Evolutionary conservation across 2,888 invertebrate genomes (phyloP).

Genomic region (Tipula unca): DNA sequence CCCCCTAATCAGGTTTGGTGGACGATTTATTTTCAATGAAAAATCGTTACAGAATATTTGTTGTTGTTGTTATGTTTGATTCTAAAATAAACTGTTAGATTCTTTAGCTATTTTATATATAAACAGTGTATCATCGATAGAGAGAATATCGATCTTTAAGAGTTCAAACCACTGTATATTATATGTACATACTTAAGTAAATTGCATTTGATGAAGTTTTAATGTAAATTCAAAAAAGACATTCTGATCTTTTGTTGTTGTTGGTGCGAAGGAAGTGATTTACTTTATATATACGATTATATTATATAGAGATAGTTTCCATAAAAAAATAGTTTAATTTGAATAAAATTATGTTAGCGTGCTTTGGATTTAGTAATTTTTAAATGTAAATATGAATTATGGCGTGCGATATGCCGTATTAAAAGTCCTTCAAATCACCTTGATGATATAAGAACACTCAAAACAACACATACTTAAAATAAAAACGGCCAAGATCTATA

Average conservation of each 20-base stretch:
- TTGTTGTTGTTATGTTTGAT: too few relatives aligned
- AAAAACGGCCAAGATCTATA: background rate
- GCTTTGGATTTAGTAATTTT: background rate
- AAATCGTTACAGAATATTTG: background rate
- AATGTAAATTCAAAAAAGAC: background rate
- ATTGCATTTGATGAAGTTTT: background rate
- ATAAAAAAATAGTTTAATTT: background rate
- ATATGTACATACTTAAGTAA: background rate
- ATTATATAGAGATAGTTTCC: background rate
- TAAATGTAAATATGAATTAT: background rate
- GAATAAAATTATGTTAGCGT: background rate
- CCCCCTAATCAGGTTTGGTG: background rate
- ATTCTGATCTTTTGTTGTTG: background rate
- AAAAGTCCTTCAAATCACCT: background rate
- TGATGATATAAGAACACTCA: background rate
- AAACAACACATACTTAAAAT: too few relatives aligned
- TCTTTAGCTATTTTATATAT: background rate
- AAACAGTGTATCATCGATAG: background rate
- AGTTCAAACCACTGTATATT: background rate
- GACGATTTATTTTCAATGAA: background rate
- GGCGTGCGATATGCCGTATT: background rate
- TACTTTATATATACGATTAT: background rate
- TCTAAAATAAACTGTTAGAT: background rate
- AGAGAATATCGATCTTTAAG: background rate
- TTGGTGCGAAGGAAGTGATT: background rate